These are phyloP conservation scores for Ameiurus melas DNA, from an alignment of 2,113 vertebrate genomes.

Conservation along the genomic window DNA sequence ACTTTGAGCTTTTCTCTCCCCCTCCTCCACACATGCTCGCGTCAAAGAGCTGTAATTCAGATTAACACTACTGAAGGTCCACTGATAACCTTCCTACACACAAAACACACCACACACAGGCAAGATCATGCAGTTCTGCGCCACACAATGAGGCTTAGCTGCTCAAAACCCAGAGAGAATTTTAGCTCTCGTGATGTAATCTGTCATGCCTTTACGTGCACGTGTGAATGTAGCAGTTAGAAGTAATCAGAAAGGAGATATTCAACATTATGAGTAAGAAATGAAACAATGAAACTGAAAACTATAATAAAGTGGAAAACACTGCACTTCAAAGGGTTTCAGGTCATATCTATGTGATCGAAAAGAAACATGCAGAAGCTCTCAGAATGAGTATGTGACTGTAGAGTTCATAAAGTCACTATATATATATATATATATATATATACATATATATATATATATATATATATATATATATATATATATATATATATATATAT, in stretches of 20 bases:
- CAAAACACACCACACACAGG: slow-evolving; percentile 10
- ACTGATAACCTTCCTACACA: slow-evolving; percentile 33
- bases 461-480: no score
- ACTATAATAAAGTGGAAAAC: not conserved
- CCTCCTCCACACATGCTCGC: slow-evolving; percentile 24
- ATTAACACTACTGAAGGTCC: slow-evolving; percentile 37
- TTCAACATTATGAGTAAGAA: not conserved
- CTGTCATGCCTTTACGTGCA: not conserved
- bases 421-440: not conserved
- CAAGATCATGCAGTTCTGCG: slow-evolving; percentile 5
- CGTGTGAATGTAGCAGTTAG: slow-evolving; percentile 21
- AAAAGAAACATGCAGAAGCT: not conserved
- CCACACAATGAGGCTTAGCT: slow-evolving; percentile 4
- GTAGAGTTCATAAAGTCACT: not conserved
- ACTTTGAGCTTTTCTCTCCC: not conserved
- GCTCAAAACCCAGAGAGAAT: not conserved
- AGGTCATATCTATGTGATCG: not conserved
- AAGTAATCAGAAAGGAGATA: not conserved
- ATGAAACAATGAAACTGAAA: not conserved
- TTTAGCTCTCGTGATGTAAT: not conserved
- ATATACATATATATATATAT: no score
- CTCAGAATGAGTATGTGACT: slow-evolving; percentile 12
- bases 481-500: no score
- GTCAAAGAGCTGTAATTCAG: slow-evolving; percentile 41
- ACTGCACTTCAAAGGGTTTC: not conserved